These are phyloP conservation scores for Euspilapteryx auroguttella DNA, from an alignment of 2,888 invertebrate species.

Conservation along the genomic window DNA sequence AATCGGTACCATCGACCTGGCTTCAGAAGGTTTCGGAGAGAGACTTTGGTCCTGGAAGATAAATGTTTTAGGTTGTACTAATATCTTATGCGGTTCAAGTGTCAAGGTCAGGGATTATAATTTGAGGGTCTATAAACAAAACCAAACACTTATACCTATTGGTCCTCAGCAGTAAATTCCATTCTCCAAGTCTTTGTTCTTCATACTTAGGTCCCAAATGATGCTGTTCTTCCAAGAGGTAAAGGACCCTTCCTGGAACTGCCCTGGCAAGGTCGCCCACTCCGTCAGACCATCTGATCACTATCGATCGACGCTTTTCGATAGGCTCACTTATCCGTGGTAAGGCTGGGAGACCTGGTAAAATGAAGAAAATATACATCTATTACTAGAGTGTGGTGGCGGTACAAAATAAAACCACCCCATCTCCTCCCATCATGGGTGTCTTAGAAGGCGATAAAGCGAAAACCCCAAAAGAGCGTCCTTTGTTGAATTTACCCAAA, in stretches of 20 bases:
- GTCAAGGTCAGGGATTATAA: too few species aligned
- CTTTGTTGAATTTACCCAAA: too few species aligned
- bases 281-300: slow-evolving; percentile 45
- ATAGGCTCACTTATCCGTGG: slow-evolving; percentile 63
- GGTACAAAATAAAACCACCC: too few species aligned
- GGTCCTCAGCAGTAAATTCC: slow-evolving; percentile 61
- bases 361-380: too few species aligned
- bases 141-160: too few species aligned
- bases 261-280: slow-evolving; percentile 43
- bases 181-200: slow-evolving; percentile 65
- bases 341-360: slow-evolving; percentile 63
- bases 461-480: too few species aligned
- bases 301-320: slow-evolving; percentile 51
- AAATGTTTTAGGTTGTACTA: too few species aligned
- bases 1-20: slow-evolving; percentile 80
- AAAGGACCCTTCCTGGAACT: slow-evolving; percentile 46
- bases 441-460: too few species aligned
- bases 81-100: too few species aligned
- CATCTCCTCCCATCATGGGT: too few species aligned
- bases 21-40: slow-evolving; percentile 57
- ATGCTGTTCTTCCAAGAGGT: slow-evolving; percentile 70
- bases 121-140: too few species aligned
- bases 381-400: too few species aligned
- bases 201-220: slow-evolving; percentile 69
- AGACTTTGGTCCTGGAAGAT: slow-evolving; percentile 54